A percentile compares a stretch with the other conserved stretches of the same genome.
These are phyloP conservation scores for Vanessa tameamea DNA, from an alignment of 1,140 invertebrate genomes.

Conservation along the genomic window DNA sequence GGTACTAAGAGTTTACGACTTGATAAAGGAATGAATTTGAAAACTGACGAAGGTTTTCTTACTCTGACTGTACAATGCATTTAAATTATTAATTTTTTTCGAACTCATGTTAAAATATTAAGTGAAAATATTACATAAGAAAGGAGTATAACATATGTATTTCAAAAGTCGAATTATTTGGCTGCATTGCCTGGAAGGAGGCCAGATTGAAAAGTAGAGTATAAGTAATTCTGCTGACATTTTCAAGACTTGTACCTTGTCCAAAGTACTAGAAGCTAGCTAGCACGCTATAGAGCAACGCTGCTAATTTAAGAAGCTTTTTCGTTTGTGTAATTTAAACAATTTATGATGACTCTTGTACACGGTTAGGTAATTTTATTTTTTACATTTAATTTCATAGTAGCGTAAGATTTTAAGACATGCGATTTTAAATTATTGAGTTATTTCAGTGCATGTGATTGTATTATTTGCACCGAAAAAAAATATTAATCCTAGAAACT, in stretches of 20 bases:
- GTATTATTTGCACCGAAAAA: too few species aligned
- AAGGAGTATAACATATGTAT: not conserved
- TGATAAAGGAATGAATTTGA: too few species aligned
- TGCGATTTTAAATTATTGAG: too few species aligned
- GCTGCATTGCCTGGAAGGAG: conserved; percentile 22
- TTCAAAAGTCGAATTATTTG: conserved; percentile 15
- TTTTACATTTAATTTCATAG: too few species aligned
- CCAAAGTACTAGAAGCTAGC: not conserved
- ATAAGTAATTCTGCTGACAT: conserved; percentile 22
- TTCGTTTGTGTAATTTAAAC: not conserved
- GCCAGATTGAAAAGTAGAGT: conserved; percentile 22
- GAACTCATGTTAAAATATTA: too few species aligned
- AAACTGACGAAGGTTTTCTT: too few species aligned
- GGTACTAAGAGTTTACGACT: too few species aligned
- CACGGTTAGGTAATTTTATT: not conserved
- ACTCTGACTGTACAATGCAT: too few species aligned
- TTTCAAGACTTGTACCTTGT: conserved; percentile 8
- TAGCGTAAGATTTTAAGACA: too few species aligned
- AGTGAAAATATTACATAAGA: not conserved
- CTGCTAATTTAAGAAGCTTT: not conserved
- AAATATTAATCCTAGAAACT: too few species aligned
- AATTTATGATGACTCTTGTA: not conserved
- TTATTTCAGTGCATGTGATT: too few species aligned
- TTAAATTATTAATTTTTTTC: too few species aligned
- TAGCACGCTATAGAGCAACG: not conserved